These are phyloP conservation scores for Poeciliopsis prolifica DNA, from an alignment of 2,113 vertebrate genomes.

Conservation along the genomic window DNA sequence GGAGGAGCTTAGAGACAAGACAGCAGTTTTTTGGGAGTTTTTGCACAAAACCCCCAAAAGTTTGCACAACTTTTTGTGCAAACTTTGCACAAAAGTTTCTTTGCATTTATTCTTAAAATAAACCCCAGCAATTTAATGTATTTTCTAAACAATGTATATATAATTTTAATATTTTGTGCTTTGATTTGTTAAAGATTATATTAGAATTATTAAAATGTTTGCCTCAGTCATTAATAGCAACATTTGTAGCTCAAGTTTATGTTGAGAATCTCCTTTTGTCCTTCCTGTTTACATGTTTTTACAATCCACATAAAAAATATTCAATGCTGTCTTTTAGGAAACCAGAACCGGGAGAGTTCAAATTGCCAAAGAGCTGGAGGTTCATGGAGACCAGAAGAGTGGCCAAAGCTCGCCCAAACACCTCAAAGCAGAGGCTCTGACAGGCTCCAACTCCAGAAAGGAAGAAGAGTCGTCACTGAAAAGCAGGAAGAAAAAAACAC, in stretches of 20 bases:
- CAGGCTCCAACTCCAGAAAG: slow-evolving; percentile 22
- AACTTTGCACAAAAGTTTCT: no score
- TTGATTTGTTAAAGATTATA: neutral
- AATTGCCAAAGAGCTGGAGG: slow-evolving; percentile 39
- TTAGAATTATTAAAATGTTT: neutral
- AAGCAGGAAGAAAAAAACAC: slow-evolving; percentile 25
- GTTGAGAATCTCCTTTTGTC: slow-evolving; percentile 5
- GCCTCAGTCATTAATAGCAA: neutral
- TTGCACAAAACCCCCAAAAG: no score
- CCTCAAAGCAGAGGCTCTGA: slow-evolving; percentile 46
- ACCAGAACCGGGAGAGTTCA: slow-evolving; percentile 26
- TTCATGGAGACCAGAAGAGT: slow-evolving; percentile 12
- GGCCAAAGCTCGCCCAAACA: slow-evolving; percentile 24
- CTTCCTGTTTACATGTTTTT: neutral
- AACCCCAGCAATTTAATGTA: neutral
- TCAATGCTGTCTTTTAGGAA: slow-evolving; percentile 40
- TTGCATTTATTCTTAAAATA: neutral
- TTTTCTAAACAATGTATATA: neutral
- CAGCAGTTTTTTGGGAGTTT: no score
- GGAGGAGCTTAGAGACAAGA: neutral
- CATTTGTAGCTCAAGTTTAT: neutral
- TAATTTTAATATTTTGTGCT: neutral
- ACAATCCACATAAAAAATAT: slow-evolving; percentile 5
- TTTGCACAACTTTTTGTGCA: no score
- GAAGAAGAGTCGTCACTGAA: slow-evolving; percentile 23